Conservation (phyloP, 2,797 vertebrate genomes). For the Petrocephalus schoutedeni region DNA sequence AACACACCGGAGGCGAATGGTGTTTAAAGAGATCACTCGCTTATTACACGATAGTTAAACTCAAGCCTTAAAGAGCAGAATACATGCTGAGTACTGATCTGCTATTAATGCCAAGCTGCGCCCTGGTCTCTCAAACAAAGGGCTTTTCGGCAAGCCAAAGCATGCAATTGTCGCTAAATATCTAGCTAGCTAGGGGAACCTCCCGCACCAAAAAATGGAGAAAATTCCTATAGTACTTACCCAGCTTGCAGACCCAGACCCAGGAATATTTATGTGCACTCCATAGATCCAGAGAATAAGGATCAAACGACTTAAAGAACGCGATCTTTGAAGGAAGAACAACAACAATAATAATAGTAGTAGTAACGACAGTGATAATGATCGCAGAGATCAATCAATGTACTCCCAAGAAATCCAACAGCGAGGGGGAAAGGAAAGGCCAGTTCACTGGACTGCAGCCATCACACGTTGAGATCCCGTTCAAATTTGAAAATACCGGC, state of each 20-base stretch:
- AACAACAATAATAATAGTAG: slow-evolving; percentile 6
- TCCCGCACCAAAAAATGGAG: slow-evolving; percentile 29
- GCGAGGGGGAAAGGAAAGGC: slow-evolving; percentile 59
- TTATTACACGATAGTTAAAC: not conserved
- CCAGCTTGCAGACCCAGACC: slow-evolving; percentile 58
- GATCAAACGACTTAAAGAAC: slow-evolving; percentile 27
- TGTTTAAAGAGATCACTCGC: slow-evolving; percentile 11
- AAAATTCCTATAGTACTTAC: slow-evolving; percentile 62
- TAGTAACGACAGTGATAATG: slow-evolving; percentile 32
- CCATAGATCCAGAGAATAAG: slow-evolving; percentile 44
- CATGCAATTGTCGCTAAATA: slow-evolving; percentile 29
- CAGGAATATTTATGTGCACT: slow-evolving; percentile 57
- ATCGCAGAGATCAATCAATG: slow-evolving; percentile 50
- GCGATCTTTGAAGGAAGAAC: slow-evolving; percentile 20
- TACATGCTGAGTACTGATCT: not conserved
- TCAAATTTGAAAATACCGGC: slow-evolving; percentile 56
- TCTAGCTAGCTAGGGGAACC: slow-evolving; percentile 20
- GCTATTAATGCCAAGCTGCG: slow-evolving; percentile 9
- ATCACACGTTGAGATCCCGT: slow-evolving; percentile 62
- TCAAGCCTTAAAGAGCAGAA: not conserved
- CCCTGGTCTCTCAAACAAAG: slow-evolving; percentile 30
- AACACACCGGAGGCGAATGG: slow-evolving; percentile 21
- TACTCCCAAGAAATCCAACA: slow-evolving; percentile 64
- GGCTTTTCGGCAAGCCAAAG: slow-evolving; percentile 28
- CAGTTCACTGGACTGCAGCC: slow-evolving; percentile 72